Evolutionary conservation across 2,113 vertebrate genomes (phyloP).

Genomic region (Physeter macrocephalus): DNA sequence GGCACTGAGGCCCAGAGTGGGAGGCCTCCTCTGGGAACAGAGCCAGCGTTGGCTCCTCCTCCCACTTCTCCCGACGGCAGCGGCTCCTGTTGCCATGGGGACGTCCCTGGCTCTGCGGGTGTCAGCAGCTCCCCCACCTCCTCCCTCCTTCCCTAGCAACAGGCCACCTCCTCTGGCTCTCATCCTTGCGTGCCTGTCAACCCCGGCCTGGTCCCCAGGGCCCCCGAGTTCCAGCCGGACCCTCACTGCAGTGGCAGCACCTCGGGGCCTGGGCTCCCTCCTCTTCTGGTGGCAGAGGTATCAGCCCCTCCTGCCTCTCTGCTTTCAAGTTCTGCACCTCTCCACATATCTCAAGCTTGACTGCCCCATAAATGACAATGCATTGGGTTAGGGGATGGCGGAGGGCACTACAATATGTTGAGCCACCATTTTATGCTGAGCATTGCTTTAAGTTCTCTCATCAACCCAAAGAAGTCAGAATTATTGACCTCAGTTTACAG

Average conservation of each 20-base stretch:
- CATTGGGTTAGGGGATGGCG: not conserved
- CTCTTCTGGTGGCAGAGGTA: not conserved
- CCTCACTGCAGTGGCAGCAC: not conserved
- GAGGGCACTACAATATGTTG: not conserved
- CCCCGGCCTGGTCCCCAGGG: not conserved
- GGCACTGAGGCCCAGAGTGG: constrained; percentile 64
- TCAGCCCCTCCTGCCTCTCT: not conserved
- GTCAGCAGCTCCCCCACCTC: constrained; percentile 51
- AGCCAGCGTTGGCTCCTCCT: constrained; percentile 68
- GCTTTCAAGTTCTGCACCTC: not conserved
- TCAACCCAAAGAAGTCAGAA: not conserved
- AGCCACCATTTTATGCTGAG: not conserved
- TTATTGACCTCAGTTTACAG: not conserved
- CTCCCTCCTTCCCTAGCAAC: constrained; percentile 67
- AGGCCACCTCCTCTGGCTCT: constrained; percentile 59
- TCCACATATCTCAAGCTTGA: constrained; percentile 5
- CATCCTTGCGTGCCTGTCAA: constrained; percentile 52
- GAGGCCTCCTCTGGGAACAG: constrained; percentile 62
- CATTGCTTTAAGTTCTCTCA: constrained; percentile 3
- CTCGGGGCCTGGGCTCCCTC: not conserved
- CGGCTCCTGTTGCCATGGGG: constrained; percentile 66
- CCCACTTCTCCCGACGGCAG: constrained; percentile 53
- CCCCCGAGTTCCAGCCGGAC: not conserved
- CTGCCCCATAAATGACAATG: not conserved
- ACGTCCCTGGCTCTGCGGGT: constrained; percentile 54